Percentiles rank a stretch among this genome's conserved stretches.
phyloP scores from a whole-genome alignment of 2,113 vertebrate genomes.

The Heterotis niloticus region DNA sequence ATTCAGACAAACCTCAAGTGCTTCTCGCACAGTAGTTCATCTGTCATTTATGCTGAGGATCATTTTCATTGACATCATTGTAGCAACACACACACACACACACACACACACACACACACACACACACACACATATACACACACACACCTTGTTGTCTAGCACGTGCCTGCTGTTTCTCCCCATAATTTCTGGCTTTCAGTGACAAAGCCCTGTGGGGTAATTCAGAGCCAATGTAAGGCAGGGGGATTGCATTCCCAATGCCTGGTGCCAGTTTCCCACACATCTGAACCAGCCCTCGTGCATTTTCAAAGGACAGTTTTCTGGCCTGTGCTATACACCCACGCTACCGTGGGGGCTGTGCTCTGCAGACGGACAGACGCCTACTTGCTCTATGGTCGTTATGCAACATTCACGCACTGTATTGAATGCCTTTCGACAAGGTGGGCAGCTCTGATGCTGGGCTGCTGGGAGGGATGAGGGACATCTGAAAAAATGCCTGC shows the following conservation, averaged over 20 bases:
- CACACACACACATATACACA: conserved; percentile 15
- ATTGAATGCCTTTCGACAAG: neutral
- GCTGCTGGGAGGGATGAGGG: neutral
- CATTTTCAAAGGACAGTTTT: neutral
- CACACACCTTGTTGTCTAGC: neutral
- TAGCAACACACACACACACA: no score
- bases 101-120: conserved; percentile 7
- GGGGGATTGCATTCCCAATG: neutral
- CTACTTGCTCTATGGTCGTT: conserved; percentile 7
- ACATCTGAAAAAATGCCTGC: neutral
- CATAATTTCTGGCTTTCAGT: neutral
- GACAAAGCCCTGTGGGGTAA: neutral
- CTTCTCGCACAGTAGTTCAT: neutral
- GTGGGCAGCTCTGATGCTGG: neutral
- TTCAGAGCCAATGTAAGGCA: neutral
- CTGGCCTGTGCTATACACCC: conserved; percentile 1
- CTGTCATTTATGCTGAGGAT: no score
- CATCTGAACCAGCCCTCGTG: neutral
- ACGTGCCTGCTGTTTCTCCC: neutral
- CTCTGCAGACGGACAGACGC: conserved; percentile 2
- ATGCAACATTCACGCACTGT: conserved; percentile 8
- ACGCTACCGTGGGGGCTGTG: neutral
- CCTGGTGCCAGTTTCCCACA: neutral
- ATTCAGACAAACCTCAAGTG: neutral
- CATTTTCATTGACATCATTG: no score